Evolutionary conservation across 2,113 vertebrate genomes (phyloP).

Genomic region (Tupaia tana): DNA sequence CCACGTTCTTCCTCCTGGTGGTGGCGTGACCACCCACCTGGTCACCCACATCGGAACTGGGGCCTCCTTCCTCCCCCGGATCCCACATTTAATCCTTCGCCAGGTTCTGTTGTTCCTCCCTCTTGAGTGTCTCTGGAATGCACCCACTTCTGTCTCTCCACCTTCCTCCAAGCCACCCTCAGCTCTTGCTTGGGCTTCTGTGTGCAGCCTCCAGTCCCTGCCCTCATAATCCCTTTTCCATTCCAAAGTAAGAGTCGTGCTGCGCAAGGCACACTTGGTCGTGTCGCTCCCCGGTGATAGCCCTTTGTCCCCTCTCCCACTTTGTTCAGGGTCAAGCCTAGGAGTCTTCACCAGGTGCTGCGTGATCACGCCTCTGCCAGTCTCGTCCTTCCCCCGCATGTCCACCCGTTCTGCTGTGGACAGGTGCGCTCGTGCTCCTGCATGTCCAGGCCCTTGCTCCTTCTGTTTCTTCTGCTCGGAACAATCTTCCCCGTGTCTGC

Average conservation of each 20-base stretch:
- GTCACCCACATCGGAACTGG: slow-evolving; percentile 57
- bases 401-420: fast-evolving
- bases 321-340: not conserved
- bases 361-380: not conserved
- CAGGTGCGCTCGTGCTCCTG: not conserved
- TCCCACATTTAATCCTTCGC: slow-evolving; percentile 27
- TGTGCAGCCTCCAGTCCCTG: not conserved
- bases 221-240: not conserved
- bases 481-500: not conserved
- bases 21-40: slow-evolving; percentile 62
- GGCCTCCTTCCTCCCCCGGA: slow-evolving; percentile 44
- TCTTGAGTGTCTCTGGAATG: slow-evolving; percentile 60
- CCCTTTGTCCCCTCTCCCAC: fast-evolving
- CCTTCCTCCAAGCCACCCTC: slow-evolving; percentile 43
- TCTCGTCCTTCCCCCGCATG: not conserved
- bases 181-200: not conserved
- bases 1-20: not conserved
- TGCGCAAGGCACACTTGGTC: not conserved
- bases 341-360: not conserved
- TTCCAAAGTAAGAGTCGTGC: not conserved
- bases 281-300: not conserved
- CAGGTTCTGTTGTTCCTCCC: slow-evolving; percentile 44
- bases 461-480: not conserved
- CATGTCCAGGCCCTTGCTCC: not conserved
- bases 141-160: not conserved